Base-by-base conservation (phyloP, 1,140 invertebrate genomes). In the Chymomyza costata region DNA sequence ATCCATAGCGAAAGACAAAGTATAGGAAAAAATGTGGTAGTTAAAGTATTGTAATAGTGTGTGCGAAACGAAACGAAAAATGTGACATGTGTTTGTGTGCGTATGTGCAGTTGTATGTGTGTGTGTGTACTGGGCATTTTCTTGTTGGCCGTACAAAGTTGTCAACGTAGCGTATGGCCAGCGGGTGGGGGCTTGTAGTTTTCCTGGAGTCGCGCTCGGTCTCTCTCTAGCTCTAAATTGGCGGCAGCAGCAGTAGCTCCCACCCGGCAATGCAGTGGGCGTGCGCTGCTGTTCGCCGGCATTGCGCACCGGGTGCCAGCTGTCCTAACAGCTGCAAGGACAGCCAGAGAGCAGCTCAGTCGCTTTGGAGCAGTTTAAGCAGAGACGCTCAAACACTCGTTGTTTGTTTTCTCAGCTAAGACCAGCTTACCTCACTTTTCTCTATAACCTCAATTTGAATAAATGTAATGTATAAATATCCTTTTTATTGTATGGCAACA, bases 1-100 rank as follows among this genome's bases (percentile, higher is more conserved):
- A 80, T 78, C 70, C 51, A 74, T 76, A 73, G 40, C 31, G 32
- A 30, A 32, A 32, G 39, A 41, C 21, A 78, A 58, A 63, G 54
- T n/a, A 63, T 53, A 39, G 35, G 53, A 62, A 74, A 78, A 78
- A 78, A 80, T 80, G 68, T 65, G 73, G 54, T 80, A 67, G 63
- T 49, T 53, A 53, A 39, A 47, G 34, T n/a, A n/a, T n/a, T 30
- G 56, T 54, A 38, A 28, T 43, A 28, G 40, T 37, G 60, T 47
- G 51, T 71, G 64, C 52, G 31, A 55, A 34, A 56, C 43, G 48
- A 47, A 51, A 47, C 39, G 37, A 62, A 62, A 62, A 62, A 58
- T 58, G 59, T 57, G 59, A 62, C 54, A 35, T 40, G 14, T 47
- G 21, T 31, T 30, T 61, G 50, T 41, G 18, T 11, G 37, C 21